These are phyloP conservation scores for Nomada fucata DNA, from an alignment of 2,888 invertebrate genomes.

Conservation along the genomic window DNA sequence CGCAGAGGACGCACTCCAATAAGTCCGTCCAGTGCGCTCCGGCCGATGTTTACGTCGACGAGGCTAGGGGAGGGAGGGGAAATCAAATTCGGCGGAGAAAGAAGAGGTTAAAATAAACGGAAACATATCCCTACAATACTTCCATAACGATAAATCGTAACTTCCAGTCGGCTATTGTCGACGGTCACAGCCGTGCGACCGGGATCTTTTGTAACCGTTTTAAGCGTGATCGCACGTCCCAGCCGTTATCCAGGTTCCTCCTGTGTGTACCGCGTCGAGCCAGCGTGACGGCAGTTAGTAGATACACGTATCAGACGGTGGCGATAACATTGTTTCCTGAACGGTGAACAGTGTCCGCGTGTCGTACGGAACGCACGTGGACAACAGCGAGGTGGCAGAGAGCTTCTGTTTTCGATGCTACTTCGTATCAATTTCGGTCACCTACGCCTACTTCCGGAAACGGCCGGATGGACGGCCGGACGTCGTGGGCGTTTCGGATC, in stretches of 20 bases:
- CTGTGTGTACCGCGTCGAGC: background rate
- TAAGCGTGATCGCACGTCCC: too few relatives aligned
- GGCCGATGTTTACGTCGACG: background rate
- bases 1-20: conserved; percentile 20
- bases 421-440: conserved; percentile 65
- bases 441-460: conserved; percentile 68
- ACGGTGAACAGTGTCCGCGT: background rate
- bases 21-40: background rate
- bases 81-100: too few relatives aligned
- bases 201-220: too few relatives aligned
- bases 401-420: conserved; percentile 12
- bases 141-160: too few relatives aligned
- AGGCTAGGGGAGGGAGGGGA: too few relatives aligned
- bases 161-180: too few relatives aligned
- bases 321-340: conserved; percentile 34
- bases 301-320: background rate
- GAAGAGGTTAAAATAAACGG: too few relatives aligned
- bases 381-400: conserved; percentile 10
- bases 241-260: background rate
- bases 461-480: conserved; percentile 58
- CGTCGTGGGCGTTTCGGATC: conserved; percentile 54
- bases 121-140: too few relatives aligned
- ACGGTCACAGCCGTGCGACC: too few relatives aligned
- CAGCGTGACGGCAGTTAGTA: background rate
- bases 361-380: background rate